Conservation (phyloP, 2,888 invertebrate species). For the Sinhomidia bicolor region DNA sequence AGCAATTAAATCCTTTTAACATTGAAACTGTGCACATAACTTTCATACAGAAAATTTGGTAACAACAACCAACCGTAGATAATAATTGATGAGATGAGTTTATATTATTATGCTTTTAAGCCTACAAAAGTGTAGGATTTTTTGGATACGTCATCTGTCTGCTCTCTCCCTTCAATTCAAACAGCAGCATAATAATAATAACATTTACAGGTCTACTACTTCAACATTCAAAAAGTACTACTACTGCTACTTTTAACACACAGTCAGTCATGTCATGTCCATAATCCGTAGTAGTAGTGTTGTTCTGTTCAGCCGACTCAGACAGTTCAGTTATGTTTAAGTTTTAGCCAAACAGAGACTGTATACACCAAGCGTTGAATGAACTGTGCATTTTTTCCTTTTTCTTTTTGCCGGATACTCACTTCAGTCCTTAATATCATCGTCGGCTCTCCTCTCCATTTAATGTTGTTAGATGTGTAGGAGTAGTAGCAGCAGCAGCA, state of each 20-base stretch:
- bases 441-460: neutral
- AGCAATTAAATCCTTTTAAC: constrained; percentile 7
- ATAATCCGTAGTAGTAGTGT: neutral
- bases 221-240: neutral
- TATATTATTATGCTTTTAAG: neutral
- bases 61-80: neutral
- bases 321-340: neutral
- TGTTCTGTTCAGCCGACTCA: too few species aligned
- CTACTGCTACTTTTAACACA: neutral
- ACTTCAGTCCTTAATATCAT: too few species aligned
- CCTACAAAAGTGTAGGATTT: constrained; percentile 36
- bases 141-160: constrained; percentile 68
- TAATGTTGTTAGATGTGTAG: neutral
- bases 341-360: too few species aligned
- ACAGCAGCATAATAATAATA: too few species aligned
- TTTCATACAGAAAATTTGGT: neutral
- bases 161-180: neutral
- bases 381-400: neutral
- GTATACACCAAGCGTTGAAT: neutral
- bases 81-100: constrained; percentile 7
- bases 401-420: constrained; percentile 25
- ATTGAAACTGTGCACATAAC: neutral
- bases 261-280: too few species aligned
- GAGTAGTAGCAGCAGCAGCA: neutral
- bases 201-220: too few species aligned